These are phyloP conservation scores for Parnassius smintheus DNA, from an alignment of 2,888 invertebrate species.

Conservation along the genomic window DNA sequence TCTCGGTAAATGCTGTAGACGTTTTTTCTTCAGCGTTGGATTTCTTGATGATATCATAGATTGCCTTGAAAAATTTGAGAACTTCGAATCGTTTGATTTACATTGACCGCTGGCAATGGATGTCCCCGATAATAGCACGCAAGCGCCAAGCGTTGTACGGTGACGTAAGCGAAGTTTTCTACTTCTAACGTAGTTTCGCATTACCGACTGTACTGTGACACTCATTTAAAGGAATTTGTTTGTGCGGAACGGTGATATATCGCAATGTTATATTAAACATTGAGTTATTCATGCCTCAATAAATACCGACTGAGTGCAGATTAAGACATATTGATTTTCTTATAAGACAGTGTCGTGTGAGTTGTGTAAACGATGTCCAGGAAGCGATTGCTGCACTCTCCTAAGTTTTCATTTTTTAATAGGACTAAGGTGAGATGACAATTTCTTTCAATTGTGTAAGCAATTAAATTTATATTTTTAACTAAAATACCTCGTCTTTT, in stretches of 20 bases:
- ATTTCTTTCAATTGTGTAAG: too few relatives aligned
- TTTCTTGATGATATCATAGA: conserved; percentile 24
- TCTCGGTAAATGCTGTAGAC: not conserved
- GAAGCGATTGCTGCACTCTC: conserved; percentile 25
- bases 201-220: conserved; percentile 16
- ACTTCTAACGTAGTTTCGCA: conserved; percentile 1
- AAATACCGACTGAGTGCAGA: not conserved
- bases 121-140: conserved; percentile 11
- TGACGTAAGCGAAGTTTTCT: conserved; percentile 21
- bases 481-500: too few relatives aligned
- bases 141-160: conserved; percentile 25
- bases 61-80: conserved; percentile 1
- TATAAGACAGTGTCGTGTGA: not conserved
- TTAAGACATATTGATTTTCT: not conserved
- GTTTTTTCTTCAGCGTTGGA: conserved; percentile 14
- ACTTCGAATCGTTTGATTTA: conserved; percentile 6
- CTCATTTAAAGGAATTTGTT: conserved; percentile 24
- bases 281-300: conserved; percentile 3
- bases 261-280: conserved; percentile 18
- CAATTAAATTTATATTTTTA: too few relatives aligned
- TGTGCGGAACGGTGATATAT: conserved; percentile 18
- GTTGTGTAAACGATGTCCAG: conserved; percentile 18
- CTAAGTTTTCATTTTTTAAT: conserved; percentile 25
- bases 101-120: conserved; percentile 26
- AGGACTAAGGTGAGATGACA: conserved; percentile 19